phyloP scores from a whole-genome alignment of 2,113 vertebrate genomes.

The Pygoscelis antarcticus region DNA sequence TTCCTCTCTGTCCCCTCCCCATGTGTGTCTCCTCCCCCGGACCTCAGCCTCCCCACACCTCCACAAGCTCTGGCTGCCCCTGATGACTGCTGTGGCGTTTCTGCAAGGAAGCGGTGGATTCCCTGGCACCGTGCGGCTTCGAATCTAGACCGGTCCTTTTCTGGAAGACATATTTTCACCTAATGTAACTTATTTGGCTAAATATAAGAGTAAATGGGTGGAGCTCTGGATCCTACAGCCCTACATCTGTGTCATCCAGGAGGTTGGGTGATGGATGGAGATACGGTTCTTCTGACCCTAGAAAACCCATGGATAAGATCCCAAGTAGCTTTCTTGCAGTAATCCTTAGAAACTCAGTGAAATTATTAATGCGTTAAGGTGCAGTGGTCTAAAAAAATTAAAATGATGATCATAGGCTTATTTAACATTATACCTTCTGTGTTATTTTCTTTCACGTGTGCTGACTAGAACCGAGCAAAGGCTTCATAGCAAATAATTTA shows the following conservation, averaged over 20 bases:
- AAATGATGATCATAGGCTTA: not conserved
- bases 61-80: not conserved
- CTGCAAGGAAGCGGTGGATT: not conserved
- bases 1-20: not conserved
- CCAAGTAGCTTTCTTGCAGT: not conserved
- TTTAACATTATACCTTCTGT: not conserved
- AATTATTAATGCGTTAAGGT: not conserved
- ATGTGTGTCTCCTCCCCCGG: not conserved
- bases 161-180: not conserved
- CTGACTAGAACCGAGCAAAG: slow-evolving; percentile 36
- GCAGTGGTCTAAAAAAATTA: slow-evolving; percentile 2
- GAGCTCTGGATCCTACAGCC: not conserved
- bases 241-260: not conserved
- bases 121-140: not conserved
- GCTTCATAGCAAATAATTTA: slow-evolving; percentile 65
- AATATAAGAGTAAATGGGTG: not conserved
- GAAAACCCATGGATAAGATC: not conserved
- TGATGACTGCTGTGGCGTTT: not conserved
- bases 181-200: not conserved
- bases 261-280: not conserved
- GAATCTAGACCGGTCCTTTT: not conserved
- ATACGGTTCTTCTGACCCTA: not conserved
- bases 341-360: not conserved
- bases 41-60: not conserved
- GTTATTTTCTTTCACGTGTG: slow-evolving; percentile 13